phyloP scores from a whole-genome alignment of 2,113 vertebrate genomes.

The Steatornis caripensis region DNA sequence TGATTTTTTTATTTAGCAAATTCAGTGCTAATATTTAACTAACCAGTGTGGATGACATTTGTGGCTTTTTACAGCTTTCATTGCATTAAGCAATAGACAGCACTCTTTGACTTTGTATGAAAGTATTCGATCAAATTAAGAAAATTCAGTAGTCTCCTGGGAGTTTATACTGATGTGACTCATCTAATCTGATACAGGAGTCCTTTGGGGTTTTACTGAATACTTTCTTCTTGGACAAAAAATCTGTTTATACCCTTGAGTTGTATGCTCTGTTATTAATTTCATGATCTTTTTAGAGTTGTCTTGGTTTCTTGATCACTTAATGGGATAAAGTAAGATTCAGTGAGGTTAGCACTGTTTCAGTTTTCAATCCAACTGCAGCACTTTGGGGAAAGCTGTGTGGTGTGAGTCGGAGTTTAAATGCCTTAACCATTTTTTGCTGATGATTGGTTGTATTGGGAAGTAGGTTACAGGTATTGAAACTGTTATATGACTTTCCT shows the following conservation, averaged over 20 bases:
- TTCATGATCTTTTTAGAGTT: background rate
- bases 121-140: background rate
- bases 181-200: background rate
- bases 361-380: background rate
- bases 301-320: background rate
- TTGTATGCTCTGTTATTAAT: background rate
- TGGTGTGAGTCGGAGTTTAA: background rate
- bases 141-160: background rate
- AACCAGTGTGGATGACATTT: background rate
- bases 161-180: background rate
- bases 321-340: background rate
- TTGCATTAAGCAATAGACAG: background rate
- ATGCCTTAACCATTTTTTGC: background rate
- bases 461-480: background rate
- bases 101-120: background rate
- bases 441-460: background rate
- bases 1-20: background rate
- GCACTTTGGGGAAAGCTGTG: background rate
- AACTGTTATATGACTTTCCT: background rate
- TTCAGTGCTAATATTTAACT: background rate
- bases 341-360: background rate
- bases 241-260: background rate
- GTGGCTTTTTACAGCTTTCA: background rate
- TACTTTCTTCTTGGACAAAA: background rate
- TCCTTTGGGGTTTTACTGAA: background rate